Percentiles rank a stretch among this genome's conserved stretches.
phyloP scores from a whole-genome alignment of 2,797 vertebrate genomes.

The Phalloptychus januarius region DNA sequence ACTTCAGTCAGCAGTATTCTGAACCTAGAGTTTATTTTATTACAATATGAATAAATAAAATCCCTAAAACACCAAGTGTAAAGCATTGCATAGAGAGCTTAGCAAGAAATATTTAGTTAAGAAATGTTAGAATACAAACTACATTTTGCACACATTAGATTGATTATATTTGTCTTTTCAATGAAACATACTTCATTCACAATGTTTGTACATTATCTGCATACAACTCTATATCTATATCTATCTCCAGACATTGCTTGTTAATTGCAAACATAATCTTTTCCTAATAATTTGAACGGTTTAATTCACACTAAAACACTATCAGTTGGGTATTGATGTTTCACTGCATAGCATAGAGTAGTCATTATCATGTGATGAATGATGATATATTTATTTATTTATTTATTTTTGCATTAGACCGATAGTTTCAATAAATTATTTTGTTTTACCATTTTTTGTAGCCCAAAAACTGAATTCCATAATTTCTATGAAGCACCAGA shows the following conservation, averaged over 20 bases:
- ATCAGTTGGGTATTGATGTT: not conserved
- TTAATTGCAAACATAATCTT: not conserved
- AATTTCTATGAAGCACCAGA: constrained; percentile 4
- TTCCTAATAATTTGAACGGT: not conserved
- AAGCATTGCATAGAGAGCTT: not conserved
- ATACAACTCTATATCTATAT: not conserved
- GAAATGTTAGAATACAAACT: not conserved
- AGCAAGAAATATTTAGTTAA: not conserved
- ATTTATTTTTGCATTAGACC: constrained; percentile 1
- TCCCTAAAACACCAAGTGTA: not conserved
- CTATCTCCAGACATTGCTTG: not conserved
- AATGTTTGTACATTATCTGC: not conserved
- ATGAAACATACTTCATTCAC: not conserved
- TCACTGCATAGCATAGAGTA: not conserved
- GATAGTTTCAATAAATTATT: not conserved
- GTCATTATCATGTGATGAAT: not conserved
- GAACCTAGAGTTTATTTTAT: constrained; percentile 21
- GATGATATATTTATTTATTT: not conserved
- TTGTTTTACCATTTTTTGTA: not conserved
- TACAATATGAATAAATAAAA: not conserved
- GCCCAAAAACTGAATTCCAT: not conserved
- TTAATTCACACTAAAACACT: constrained; percentile 9
- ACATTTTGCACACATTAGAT: not conserved
- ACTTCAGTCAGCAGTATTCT: constrained; percentile 29
- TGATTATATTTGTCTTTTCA: not conserved